Evolutionary conservation across 2,888 invertebrate genomes (phyloP), one percentile per base, ranked within the genome.

Genomic region (Megalurothrips usitatus): DNA sequence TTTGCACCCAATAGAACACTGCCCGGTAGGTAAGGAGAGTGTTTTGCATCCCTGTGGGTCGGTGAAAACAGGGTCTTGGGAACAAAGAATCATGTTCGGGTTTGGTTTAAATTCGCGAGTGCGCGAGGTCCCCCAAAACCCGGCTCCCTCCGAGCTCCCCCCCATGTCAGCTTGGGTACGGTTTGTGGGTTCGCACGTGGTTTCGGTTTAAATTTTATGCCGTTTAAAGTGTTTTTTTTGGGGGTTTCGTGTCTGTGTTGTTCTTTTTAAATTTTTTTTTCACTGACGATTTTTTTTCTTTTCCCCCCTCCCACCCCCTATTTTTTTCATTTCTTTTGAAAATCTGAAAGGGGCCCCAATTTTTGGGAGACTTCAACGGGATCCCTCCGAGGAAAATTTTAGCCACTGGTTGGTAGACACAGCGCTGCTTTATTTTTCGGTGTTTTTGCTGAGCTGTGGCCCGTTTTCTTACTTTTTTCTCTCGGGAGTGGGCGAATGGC

Each of bases 351-450:
- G 80, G 80, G 23, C 52, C 52, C 23, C 43, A 34, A 28, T n/a
- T n/a, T 34, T 10, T 80, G 92, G 93, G 93, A 93, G 95, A 94
- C 91, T 94, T 93, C 93, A 94, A 92, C 92, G 93, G 90, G 90
- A 91, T 90, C 92, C 93, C 89, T 92, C 93, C 89, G 95, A 95
- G 92, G 95, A 95, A 91, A 94, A 94, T 90, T n/a, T n/a, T 93
- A 94, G 89, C 95, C 95, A 91, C 92, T 95, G 95, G 95, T 96
- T 86, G 83, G 84, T 85, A 82, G 79, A 75, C 68, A 68, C 68
- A 9, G 26, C 68, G 68, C 68, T 75, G 68, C 68, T 75, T 75
- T 75, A 75, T 23, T 75, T 23, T 75, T 75, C 12, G 23, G 68
- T 75, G 68, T n/a, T 75, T 75, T 75, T 11, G 68, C 68, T 75